phyloP scores from a whole-genome alignment of 1,140 invertebrate species.

The Drosophila malerkotliana region DNA sequence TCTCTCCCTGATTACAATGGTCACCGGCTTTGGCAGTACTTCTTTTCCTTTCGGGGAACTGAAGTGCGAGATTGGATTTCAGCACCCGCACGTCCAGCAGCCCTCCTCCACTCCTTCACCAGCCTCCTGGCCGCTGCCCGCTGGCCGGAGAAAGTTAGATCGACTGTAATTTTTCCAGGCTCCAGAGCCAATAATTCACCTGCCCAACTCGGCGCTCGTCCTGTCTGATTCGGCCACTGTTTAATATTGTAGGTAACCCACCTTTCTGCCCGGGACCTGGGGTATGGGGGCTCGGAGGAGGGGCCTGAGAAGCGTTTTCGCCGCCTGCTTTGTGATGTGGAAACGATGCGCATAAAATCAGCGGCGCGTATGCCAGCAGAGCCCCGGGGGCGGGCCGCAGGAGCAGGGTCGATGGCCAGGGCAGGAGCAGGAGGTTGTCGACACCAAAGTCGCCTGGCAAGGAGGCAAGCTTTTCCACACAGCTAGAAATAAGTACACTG shows the following conservation, averaged over 20 bases:
- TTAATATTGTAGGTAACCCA: slow-evolving; percentile 75
- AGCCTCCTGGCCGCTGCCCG: too few species aligned
- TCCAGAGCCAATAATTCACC: slow-evolving; percentile 63
- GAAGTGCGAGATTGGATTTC: slow-evolving; percentile 62
- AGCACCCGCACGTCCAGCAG: slow-evolving; percentile 1
- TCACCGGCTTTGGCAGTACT: slow-evolving; percentile 26
- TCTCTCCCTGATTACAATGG: slow-evolving; percentile 48
- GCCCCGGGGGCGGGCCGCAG: not conserved
- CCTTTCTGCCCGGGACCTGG: slow-evolving; percentile 8
- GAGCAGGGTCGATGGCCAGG: not conserved
- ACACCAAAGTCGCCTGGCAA: slow-evolving; percentile 50
- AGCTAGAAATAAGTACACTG: not conserved
- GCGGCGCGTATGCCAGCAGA: slow-evolving; percentile 67
- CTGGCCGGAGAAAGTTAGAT: slow-evolving; percentile 51
- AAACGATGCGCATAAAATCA: slow-evolving; percentile 81
- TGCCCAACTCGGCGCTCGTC: slow-evolving; percentile 45
- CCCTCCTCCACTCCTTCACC: not conserved
- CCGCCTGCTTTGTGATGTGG: slow-evolving; percentile 69
- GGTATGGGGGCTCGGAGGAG: not conserved
- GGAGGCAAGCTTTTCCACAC: slow-evolving; percentile 11
- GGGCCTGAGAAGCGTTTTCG: slow-evolving; percentile 19
- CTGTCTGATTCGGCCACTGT: slow-evolving; percentile 61
- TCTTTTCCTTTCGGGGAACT: slow-evolving; percentile 16
- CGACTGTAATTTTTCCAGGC: slow-evolving; percentile 46
- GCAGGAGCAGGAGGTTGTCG: slow-evolving; percentile 50